These are phyloP conservation scores for Lipophrys pholis DNA, from an alignment of 2,113 vertebrate species.

Conservation along the genomic window DNA sequence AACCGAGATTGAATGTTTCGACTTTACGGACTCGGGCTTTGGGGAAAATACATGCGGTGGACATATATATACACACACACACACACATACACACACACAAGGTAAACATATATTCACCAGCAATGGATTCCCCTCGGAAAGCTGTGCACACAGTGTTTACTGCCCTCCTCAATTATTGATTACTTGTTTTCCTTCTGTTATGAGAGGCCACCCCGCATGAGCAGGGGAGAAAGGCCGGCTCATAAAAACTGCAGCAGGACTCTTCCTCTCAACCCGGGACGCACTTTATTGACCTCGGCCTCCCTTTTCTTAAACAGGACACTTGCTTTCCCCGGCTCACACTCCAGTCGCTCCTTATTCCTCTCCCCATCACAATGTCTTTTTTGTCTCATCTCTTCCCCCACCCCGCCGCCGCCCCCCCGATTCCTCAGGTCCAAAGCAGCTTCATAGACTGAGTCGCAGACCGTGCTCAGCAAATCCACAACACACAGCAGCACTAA, in stretches of 20 bases:
- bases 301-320: slow-evolving; percentile 50
- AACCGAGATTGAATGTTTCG: too few species aligned
- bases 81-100: slow-evolving; percentile 18
- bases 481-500: slow-evolving; percentile 18
- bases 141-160: slow-evolving; percentile 71
- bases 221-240: slow-evolving; percentile 48
- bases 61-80: not conserved
- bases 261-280: slow-evolving; percentile 43
- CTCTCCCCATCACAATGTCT: slow-evolving; percentile 30
- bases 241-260: slow-evolving; percentile 74
- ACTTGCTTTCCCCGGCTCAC: slow-evolving; percentile 31
- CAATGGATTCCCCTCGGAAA: slow-evolving; percentile 56
- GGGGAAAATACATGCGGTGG: not conserved
- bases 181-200: slow-evolving; percentile 75
- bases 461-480: slow-evolving; percentile 43
- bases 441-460: slow-evolving; percentile 23
- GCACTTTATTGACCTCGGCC: slow-evolving; percentile 57
- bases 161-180: slow-evolving; percentile 76
- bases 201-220: slow-evolving; percentile 68
- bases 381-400: slow-evolving; percentile 56
- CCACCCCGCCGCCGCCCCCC: not conserved
- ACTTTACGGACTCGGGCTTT: too few species aligned
- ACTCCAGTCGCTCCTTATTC: slow-evolving; percentile 8
- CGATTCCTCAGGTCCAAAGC: not conserved
- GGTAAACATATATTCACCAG: slow-evolving; percentile 37